phyloP scores from a whole-genome alignment of 2,888 invertebrate species.

The Resseliella maxima region DNA sequence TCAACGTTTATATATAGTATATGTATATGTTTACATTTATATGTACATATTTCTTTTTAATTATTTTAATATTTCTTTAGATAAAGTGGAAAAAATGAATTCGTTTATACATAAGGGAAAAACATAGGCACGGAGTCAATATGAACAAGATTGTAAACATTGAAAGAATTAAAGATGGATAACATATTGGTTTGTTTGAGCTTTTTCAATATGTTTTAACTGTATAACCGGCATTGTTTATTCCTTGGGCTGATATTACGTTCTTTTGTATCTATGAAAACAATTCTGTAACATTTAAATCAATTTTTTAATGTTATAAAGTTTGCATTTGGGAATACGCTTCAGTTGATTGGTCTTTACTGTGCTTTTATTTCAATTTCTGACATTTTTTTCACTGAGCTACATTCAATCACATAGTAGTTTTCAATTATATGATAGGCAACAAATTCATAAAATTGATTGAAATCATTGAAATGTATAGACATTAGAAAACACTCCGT shows the following conservation, averaged over 20 bases:
- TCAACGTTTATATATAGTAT: too few relatives aligned
- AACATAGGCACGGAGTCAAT: neutral
- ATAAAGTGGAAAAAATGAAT: neutral
- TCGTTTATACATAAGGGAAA: neutral
- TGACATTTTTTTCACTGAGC: neutral
- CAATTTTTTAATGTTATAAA: slow-evolving; percentile 32
- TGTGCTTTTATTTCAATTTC: neutral
- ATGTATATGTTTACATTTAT: too few relatives aligned
- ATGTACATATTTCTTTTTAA: neutral
- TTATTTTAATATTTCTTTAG: neutral
- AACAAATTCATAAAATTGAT: slow-evolving; percentile 46
- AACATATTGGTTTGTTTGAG: too few relatives aligned
- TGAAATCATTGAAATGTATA: slow-evolving; percentile 29
- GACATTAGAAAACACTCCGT: neutral
- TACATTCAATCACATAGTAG: neutral
- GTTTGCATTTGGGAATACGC: neutral
- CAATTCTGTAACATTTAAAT: neutral
- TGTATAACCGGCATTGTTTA: neutral
- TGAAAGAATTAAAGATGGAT: neutral
- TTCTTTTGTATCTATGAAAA: neutral
- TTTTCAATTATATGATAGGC: slow-evolving; percentile 26
- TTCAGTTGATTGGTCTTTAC: neutral
- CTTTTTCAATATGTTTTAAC: neutral
- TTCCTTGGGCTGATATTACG: neutral
- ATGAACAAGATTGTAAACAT: neutral